phyloP scores from a whole-genome alignment of 2,797 vertebrate genomes.

The Varecia variegata region DNA sequence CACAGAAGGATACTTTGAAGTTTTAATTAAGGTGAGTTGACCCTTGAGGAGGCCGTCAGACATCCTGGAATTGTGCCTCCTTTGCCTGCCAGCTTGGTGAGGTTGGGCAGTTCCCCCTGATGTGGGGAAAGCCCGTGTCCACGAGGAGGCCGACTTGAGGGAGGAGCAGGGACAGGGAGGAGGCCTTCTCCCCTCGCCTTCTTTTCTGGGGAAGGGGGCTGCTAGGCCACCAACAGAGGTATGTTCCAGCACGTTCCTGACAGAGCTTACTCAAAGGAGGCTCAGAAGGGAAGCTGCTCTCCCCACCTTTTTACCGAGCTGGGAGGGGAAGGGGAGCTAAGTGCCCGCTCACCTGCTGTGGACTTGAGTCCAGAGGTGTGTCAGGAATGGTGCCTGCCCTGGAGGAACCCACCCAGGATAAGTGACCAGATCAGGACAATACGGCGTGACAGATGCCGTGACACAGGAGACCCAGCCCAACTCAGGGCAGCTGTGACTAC shows the following conservation, averaged over 20 bases:
- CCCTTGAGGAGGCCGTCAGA: background rate
- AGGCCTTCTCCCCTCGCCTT: background rate
- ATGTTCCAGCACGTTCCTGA: background rate
- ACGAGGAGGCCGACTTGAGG: background rate
- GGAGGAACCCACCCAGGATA: background rate
- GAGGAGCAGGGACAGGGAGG: background rate
- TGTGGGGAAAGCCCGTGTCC: background rate
- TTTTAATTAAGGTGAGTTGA: slow-evolving; percentile 88
- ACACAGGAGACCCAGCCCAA: background rate
- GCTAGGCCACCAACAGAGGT: background rate
- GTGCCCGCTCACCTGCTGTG: background rate
- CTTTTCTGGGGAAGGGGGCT: background rate
- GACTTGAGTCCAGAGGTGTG: background rate
- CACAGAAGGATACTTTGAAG: slow-evolving; percentile 86
- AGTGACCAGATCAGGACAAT: background rate
- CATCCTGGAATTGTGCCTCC: background rate
- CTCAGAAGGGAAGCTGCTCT: background rate
- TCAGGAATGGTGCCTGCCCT: background rate
- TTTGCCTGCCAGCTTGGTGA: background rate
- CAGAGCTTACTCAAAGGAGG: background rate
- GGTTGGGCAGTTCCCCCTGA: background rate
- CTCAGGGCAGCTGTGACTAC: background rate
- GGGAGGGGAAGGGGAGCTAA: background rate
- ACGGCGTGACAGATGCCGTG: background rate
- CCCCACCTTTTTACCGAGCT: background rate